These are phyloP conservation scores for Leptinotarsa peninsularis DNA, from an alignment of 2,888 invertebrate species.

Conservation along the genomic window DNA sequence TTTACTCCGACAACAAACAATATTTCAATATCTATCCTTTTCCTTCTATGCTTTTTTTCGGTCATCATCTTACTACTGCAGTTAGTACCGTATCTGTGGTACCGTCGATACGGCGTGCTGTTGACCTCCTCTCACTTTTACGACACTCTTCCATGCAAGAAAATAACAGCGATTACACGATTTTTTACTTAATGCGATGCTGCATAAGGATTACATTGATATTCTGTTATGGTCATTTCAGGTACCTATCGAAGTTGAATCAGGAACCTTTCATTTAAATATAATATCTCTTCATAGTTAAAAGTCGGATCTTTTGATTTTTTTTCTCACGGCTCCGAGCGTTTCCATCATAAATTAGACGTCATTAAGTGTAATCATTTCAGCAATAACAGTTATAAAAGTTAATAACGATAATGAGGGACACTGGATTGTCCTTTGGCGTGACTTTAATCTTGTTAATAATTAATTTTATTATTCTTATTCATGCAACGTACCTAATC, in stretches of 20 bases:
- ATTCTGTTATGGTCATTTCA: neutral
- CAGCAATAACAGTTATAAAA: slow-evolving; percentile 29
- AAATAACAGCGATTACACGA: slow-evolving; percentile 4
- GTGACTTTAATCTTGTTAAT: neutral
- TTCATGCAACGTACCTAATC: neutral
- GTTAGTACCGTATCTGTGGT: slow-evolving; percentile 5
- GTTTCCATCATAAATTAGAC: slow-evolving; percentile 30
- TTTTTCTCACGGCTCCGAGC: slow-evolving; percentile 20
- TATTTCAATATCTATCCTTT: slow-evolving; percentile 16
- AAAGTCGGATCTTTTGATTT: slow-evolving; percentile 18
- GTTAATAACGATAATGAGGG: slow-evolving; percentile 23
- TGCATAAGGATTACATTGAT: neutral
- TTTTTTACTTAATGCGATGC: slow-evolving; percentile 3
- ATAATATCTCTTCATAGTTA: slow-evolving; percentile 4
- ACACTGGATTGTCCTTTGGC: slow-evolving; percentile 11
- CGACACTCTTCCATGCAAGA: slow-evolving; percentile 16
- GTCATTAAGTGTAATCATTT: slow-evolving; percentile 26
- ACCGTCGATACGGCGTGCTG: slow-evolving; percentile 24
- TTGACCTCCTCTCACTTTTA: slow-evolving; percentile 36
- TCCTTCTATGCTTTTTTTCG: slow-evolving; percentile 7
- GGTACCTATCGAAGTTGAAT: neutral
- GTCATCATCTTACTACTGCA: neutral
- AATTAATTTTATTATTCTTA: slow-evolving; percentile 7
- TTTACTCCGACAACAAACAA: slow-evolving; percentile 5
- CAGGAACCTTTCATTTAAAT: slow-evolving; percentile 8